Evolutionary conservation across 2,113 vertebrate species (phyloP).

Genomic region (Amblyornis subalaris): DNA sequence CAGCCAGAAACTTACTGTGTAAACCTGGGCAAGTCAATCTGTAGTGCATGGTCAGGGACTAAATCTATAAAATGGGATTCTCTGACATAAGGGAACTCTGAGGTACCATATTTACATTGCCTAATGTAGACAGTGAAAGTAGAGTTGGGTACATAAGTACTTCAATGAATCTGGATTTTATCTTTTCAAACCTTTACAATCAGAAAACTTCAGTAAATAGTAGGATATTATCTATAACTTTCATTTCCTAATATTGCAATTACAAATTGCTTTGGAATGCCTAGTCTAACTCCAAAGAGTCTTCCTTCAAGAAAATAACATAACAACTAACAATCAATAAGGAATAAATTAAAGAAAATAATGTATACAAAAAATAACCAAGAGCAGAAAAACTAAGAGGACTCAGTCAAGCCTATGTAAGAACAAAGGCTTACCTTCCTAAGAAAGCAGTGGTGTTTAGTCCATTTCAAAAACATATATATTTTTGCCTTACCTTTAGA

Average conservation of each 20-base stretch:
- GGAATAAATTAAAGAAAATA: background rate
- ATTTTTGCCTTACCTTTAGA: conserved; percentile 72
- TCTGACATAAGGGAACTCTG: background rate
- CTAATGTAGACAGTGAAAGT: background rate
- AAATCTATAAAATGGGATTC: background rate
- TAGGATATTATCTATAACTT: background rate
- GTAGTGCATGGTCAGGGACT: background rate
- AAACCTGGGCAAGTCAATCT: background rate
- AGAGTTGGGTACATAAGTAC: background rate
- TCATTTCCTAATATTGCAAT: background rate
- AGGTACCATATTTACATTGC: background rate
- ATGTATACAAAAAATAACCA: background rate
- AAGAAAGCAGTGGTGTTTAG: background rate
- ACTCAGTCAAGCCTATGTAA: background rate
- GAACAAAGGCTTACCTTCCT: background rate
- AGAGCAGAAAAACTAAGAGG: background rate
- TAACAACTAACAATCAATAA: background rate
- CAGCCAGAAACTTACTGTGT: background rate
- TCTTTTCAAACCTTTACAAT: background rate
- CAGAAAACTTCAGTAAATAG: background rate
- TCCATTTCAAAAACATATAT: background rate
- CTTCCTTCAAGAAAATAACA: background rate
- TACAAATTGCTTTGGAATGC: background rate
- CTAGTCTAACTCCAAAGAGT: background rate
- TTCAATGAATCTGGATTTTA: background rate